Evolutionary conservation across 2,888 invertebrate species (phyloP).

Genomic region (Drepana falcataria): DNA sequence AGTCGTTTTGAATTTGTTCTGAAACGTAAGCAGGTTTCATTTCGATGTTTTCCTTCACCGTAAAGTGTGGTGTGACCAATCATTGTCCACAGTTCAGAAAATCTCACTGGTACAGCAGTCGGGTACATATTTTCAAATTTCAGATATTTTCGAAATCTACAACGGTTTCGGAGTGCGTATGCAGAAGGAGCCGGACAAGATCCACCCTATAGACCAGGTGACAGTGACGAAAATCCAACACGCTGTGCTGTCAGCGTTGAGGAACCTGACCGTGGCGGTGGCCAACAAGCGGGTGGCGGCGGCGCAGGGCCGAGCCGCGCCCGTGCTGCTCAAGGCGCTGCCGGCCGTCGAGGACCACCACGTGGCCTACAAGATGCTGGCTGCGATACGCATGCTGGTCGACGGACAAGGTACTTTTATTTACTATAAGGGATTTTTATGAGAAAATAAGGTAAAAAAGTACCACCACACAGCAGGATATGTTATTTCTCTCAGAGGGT

Average conservation of each 20-base stretch:
- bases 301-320: slow-evolving; percentile 78
- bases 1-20: no score
- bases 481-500: slow-evolving; percentile 68
- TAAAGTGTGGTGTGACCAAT: no score
- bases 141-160: slow-evolving; percentile 61
- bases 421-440: background rate
- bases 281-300: slow-evolving; percentile 87
- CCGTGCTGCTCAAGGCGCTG: slow-evolving; percentile 82
- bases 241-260: slow-evolving; percentile 86
- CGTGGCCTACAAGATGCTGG: slow-evolving; percentile 91
- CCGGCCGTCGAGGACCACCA: slow-evolving; percentile 85
- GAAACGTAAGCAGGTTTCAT: no score
- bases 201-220: slow-evolving; percentile 27
- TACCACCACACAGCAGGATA: no score
- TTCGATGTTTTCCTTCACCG: no score
- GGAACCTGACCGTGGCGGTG: slow-evolving; percentile 86
- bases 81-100: no score
- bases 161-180: slow-evolving; percentile 33
- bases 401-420: slow-evolving; percentile 85
- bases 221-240: slow-evolving; percentile 79
- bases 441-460: no score
- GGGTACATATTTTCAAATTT: slow-evolving; percentile 2
- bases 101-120: no score
- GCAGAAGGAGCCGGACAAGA: slow-evolving; percentile 25
- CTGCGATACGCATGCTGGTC: slow-evolving; percentile 90